phyloP scores from a whole-genome alignment of 2,888 invertebrate genomes.

The Empis livida region DNA sequence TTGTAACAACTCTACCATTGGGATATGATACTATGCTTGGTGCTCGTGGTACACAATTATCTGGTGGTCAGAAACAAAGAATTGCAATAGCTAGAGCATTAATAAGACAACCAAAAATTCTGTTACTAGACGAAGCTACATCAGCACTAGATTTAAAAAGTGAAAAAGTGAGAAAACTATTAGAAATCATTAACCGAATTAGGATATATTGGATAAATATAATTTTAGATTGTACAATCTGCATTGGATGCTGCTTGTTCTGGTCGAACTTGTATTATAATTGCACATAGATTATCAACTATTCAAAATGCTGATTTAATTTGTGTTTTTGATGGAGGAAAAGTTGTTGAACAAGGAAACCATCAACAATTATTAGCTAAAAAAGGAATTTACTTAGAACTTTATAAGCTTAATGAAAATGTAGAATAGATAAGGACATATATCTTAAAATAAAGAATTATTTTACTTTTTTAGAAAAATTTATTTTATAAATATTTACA shows the following conservation, averaged over 20 bases:
- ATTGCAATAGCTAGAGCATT: conserved; percentile 73
- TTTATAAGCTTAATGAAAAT: conserved; percentile 40
- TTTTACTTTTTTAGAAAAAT: too few relatives aligned
- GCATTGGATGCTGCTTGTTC: conserved; percentile 70
- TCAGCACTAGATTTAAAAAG: conserved; percentile 66
- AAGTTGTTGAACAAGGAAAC: conserved; percentile 62
- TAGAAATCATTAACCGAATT: too few relatives aligned
- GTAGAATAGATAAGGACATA: too few relatives aligned
- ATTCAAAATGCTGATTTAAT: conserved; percentile 75
- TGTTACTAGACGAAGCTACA: conserved; percentile 64
- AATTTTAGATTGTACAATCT: conserved; percentile 54
- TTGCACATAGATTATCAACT: conserved; percentile 76
- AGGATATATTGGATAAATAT: not conserved
- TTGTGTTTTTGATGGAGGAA: conserved; percentile 66
- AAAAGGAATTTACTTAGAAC: conserved; percentile 51
- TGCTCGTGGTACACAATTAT: conserved; percentile 62
- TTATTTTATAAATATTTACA: too few relatives aligned
- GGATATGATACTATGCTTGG: conserved; percentile 68
- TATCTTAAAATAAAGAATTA: too few relatives aligned
- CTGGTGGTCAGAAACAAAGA: conserved; percentile 79
- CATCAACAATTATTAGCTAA: conserved; percentile 58
- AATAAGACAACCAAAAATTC: conserved; percentile 57
- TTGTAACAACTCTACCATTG: conserved; percentile 60
- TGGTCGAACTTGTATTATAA: conserved; percentile 72
- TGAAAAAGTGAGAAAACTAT: conserved; percentile 45